phyloP scores from a whole-genome alignment of 2,797 vertebrate genomes.

The Mormyrops boulengeri region DNA sequence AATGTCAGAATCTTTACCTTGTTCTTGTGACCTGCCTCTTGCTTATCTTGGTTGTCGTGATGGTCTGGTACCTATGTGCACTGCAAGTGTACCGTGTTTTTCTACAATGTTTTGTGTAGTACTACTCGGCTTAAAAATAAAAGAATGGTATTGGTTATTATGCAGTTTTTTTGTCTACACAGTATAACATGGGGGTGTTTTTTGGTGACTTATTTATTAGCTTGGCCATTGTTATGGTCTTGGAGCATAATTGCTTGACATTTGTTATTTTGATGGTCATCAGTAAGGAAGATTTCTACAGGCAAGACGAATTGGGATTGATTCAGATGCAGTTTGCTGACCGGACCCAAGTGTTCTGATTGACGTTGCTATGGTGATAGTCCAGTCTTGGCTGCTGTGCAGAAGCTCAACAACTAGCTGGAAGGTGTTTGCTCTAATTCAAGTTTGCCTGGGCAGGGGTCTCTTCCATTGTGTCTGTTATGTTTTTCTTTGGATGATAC shows the following conservation, averaged over 20 bases:
- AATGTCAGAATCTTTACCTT: not conserved
- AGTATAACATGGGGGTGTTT: not conserved
- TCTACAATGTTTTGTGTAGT: not conserved
- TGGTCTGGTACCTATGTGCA: not conserved
- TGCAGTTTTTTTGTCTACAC: not conserved
- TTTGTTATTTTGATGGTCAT: not conserved
- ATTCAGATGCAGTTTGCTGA: not conserved
- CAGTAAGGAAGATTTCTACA: not conserved
- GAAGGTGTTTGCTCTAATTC: not conserved
- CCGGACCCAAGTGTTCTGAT: not conserved
- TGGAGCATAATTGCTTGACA: not conserved
- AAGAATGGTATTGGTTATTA: not conserved
- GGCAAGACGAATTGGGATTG: not conserved
- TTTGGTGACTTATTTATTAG: not conserved
- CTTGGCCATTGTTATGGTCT: not conserved
- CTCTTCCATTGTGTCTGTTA: not conserved
- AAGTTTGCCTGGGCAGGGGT: not conserved
- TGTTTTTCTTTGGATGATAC: not conserved
- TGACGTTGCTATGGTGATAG: conserved; percentile 5
- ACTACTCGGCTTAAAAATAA: not conserved
- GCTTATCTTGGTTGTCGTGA: not conserved
- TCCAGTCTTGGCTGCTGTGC: not conserved
- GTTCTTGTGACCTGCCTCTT: not conserved
- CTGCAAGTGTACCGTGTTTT: not conserved
- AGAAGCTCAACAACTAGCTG: not conserved